A percentile compares a stretch with the other conserved stretches of the same genome.
Evolutionary conservation across 2,888 invertebrate species (phyloP).

Genomic region (Stictocephala bisonia): DNA sequence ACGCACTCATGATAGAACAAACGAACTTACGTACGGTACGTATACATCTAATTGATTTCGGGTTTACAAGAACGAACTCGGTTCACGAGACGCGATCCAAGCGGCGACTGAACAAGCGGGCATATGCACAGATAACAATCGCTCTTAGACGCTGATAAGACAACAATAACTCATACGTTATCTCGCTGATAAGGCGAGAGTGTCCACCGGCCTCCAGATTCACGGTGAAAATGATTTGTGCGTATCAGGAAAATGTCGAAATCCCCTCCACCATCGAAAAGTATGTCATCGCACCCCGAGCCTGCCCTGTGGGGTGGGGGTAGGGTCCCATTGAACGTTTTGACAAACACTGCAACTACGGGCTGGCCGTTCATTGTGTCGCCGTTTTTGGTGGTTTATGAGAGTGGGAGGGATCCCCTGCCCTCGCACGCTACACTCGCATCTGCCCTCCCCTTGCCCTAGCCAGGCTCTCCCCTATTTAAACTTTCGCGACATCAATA

Average conservation of each 20-base stretch:
- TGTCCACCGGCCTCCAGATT: conserved; percentile 21
- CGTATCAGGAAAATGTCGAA: conserved; percentile 52
- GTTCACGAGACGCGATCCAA: too few species aligned
- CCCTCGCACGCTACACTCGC: conserved; percentile 5
- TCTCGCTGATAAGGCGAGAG: conserved; percentile 24
- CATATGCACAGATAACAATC: conserved; percentile 35
- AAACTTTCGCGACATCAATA: conserved; percentile 4
- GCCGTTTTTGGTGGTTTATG: conserved; percentile 37
- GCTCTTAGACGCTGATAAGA: conserved; percentile 15
- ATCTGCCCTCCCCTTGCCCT: background rate
- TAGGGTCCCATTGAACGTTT: conserved; percentile 61
- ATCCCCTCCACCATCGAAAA: conserved; percentile 57
- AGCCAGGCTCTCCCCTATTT: background rate
- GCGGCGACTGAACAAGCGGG: too few species aligned
- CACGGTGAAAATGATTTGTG: conserved; percentile 51
- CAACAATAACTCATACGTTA: conserved; percentile 35
- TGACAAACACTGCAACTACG: conserved; percentile 40
- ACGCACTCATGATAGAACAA: conserved; percentile 16
- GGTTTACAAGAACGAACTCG: too few species aligned
- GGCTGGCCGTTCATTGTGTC: conserved; percentile 21
- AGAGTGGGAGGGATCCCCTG: conserved; percentile 24
- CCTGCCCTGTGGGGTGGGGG: conserved; percentile 53
- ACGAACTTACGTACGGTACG: background rate
- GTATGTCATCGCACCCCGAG: conserved; percentile 45
- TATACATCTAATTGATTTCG: too few species aligned